These are phyloP conservation scores for Poecilia picta DNA, from an alignment of 2,797 vertebrate genomes.

Conservation along the genomic window DNA sequence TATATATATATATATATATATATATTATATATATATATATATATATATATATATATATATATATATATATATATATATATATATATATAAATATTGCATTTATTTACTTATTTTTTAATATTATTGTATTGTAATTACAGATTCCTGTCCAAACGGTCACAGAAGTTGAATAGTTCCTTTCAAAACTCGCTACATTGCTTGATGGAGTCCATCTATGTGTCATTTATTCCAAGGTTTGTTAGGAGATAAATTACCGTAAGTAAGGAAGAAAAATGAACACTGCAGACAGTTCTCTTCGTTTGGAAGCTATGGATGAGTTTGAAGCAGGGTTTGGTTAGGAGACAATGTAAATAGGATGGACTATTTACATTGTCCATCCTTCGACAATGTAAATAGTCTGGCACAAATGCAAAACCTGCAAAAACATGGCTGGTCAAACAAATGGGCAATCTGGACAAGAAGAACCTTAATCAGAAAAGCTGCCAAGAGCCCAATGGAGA, in stretches of 20 bases:
- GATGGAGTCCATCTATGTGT: neutral
- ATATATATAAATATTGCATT: too few species aligned
- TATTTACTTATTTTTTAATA: too few species aligned
- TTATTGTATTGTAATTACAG: neutral
- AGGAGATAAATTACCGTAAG: neutral
- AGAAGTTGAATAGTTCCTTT: neutral
- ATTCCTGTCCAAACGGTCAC: neutral
- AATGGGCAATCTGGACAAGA: neutral
- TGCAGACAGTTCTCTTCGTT: neutral
- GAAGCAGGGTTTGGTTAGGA: neutral
- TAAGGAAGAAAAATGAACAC: neutral
- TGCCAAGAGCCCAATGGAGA: neutral
- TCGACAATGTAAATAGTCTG: neutral
- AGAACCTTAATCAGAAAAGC: neutral
- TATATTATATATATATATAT: too few species aligned
- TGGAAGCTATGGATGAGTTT: neutral
- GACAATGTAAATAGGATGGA: too few species aligned
- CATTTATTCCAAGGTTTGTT: neutral
- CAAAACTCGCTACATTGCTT: neutral
- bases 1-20: too few species aligned
- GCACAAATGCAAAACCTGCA: neutral
- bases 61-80: too few species aligned
- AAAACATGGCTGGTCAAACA: neutral
- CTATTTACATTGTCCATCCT: too few species aligned
- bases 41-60: too few species aligned